A percentile compares a stretch with the other conserved stretches of the same genome.
phyloP scores from a whole-genome alignment of 2,113 vertebrate genomes.

The Coreoperca whiteheadi region DNA sequence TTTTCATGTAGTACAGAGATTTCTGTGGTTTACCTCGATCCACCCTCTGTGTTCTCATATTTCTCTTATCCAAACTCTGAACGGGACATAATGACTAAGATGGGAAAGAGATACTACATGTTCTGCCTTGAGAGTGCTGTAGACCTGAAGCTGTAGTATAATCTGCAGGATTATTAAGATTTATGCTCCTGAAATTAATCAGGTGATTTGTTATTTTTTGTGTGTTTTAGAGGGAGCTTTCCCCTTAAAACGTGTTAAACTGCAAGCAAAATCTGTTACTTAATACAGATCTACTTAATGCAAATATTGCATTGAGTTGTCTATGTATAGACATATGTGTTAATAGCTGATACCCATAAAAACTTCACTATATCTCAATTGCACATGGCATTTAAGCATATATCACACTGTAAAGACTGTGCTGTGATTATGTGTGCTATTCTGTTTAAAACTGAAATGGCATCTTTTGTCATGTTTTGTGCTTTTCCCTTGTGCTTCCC shows the following conservation, averaged over 20 bases:
- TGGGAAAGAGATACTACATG: conserved; percentile 74
- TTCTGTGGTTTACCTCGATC: conserved; percentile 56
- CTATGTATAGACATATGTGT: neutral
- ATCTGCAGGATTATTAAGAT: conserved; percentile 69
- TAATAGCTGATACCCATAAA: neutral
- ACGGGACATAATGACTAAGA: conserved; percentile 66
- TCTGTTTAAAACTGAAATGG: conserved; percentile 87
- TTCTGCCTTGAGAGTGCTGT: conserved; percentile 59
- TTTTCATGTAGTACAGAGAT: conserved; percentile 44
- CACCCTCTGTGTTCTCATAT: conserved; percentile 55
- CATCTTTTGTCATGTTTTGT: conserved; percentile 88
- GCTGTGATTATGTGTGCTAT: conserved; percentile 48
- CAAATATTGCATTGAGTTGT: conserved; percentile 24
- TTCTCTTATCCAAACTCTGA: conserved; percentile 58
- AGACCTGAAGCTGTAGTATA: conserved; percentile 52
- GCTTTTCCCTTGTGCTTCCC: conserved; percentile 94
- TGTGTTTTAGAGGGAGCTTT: conserved; percentile 42
- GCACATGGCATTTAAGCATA: conserved; percentile 33
- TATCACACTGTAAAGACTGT: conserved; percentile 37
- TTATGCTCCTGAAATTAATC: conserved; percentile 49
- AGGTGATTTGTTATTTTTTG: conserved; percentile 39
- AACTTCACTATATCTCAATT: neutral
- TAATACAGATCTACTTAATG: conserved; percentile 11
- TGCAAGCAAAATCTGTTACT: neutral
- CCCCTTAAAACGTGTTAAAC: conserved; percentile 22